Percentiles rank a stretch among this genome's conserved stretches.
Evolutionary conservation across 1,140 invertebrate genomes (phyloP).

Genomic region (Dryas iulia): DNA sequence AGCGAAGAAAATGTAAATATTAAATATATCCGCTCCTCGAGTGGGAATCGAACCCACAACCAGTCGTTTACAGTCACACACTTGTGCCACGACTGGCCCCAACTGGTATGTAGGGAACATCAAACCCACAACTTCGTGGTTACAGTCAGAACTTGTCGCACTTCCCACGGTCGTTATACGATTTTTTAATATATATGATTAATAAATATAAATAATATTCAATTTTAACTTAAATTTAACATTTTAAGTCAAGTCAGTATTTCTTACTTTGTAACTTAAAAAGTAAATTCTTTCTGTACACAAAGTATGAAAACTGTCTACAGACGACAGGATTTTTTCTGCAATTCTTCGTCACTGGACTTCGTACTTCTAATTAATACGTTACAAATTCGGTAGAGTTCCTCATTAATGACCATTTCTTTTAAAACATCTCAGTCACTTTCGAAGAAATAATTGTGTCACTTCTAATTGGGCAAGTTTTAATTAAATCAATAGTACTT

Average conservation of each 20-base stretch:
- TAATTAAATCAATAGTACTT: slow-evolving; percentile 3
- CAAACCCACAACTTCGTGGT: too few species aligned
- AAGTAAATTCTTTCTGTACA: background rate
- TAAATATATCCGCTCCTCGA: too few species aligned
- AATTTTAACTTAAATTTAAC: too few species aligned
- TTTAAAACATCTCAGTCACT: background rate
- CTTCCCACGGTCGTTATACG: too few species aligned
- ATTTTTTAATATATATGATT: too few species aligned
- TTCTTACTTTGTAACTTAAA: background rate
- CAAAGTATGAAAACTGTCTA: background rate
- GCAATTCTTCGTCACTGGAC: background rate
- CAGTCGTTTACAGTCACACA: too few species aligned
- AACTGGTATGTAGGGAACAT: too few species aligned
- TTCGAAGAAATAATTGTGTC: slow-evolving; percentile 6
- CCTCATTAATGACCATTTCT: background rate
- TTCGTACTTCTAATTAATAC: slow-evolving; percentile 9
- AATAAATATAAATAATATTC: too few species aligned
- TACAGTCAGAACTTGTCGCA: too few species aligned
- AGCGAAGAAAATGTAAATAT: too few species aligned
- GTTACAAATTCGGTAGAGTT: background rate
- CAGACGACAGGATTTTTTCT: background rate
- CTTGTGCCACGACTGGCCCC: too few species aligned
- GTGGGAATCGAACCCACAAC: too few species aligned
- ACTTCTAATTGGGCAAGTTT: slow-evolving; percentile 4
- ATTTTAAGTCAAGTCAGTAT: background rate